Evolutionary conservation across 2,888 invertebrate species (phyloP).

Genomic region (Ceramica pisi): DNA sequence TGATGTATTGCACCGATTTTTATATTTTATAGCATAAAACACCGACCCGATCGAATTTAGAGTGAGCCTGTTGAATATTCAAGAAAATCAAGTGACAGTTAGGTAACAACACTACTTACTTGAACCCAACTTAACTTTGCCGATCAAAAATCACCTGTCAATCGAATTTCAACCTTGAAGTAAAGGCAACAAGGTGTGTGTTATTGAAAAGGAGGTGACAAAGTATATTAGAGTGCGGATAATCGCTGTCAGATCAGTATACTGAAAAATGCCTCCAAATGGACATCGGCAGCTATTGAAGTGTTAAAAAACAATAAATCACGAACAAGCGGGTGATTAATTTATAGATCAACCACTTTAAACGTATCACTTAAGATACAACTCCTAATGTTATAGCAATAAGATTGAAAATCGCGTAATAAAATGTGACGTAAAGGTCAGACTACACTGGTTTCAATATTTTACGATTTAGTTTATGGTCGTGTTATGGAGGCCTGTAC

Average conservation of each 20-base stretch:
- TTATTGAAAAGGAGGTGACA: background rate
- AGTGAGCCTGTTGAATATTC: conserved; percentile 66
- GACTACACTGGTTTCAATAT: conserved; percentile 64
- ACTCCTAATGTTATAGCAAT: conserved; percentile 50
- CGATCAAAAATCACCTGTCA: background rate
- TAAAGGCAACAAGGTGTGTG: background rate
- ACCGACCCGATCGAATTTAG: conserved; percentile 51
- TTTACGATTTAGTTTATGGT: conserved; percentile 79
- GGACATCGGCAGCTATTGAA: conserved; percentile 79
- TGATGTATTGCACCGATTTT: conserved; percentile 63
- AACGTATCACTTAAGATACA: conserved; percentile 33
- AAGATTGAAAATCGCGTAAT: conserved; percentile 64
- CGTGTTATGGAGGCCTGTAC: conserved; percentile 74
- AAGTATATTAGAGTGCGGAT: conserved; percentile 30
- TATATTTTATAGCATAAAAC: conserved; percentile 60
- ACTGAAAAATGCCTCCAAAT: conserved; percentile 70
- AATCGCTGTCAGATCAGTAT: conserved; percentile 59
- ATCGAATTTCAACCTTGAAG: conserved; percentile 34
- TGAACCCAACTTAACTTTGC: conserved; percentile 52
- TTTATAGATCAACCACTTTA: conserved; percentile 72
- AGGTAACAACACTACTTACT: conserved; percentile 59
- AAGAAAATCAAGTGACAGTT: conserved; percentile 64
- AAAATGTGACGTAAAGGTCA: conserved; percentile 45
- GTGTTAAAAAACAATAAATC: conserved; percentile 81
- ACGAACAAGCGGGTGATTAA: conserved; percentile 77